Conservation (phyloP, 2,888 invertebrate genomes). For the Morpho deidamia region DNA sequence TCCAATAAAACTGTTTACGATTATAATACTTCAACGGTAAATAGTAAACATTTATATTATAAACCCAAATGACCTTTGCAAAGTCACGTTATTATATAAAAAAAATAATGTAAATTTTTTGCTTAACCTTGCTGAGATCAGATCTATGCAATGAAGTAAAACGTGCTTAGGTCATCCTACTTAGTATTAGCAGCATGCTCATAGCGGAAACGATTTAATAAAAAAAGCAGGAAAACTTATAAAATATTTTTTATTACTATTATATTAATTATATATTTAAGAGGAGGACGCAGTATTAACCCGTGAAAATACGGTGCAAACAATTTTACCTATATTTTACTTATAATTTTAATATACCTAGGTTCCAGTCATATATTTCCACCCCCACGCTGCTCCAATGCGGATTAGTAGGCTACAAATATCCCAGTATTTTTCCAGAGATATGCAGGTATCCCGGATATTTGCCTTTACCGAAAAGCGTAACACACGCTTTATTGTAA, state of each 20-base stretch:
- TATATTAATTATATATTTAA: too few species aligned
- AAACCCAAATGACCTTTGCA: constrained; percentile 31
- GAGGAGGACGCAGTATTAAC: too few species aligned
- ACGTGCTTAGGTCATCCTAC: constrained; percentile 21
- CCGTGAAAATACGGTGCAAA: too few species aligned
- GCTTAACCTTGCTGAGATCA: constrained; percentile 33
- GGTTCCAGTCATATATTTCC: too few species aligned
- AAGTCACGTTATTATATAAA: constrained; percentile 29
- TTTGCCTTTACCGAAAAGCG: too few species aligned
- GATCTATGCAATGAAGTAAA: constrained; percentile 29
- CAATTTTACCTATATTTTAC: too few species aligned
- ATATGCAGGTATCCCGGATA: too few species aligned
- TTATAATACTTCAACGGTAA: constrained; percentile 3
- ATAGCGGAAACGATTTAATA: constrained; percentile 22
- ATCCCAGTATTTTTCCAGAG: too few species aligned
- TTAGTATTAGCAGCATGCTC: constrained; percentile 1
- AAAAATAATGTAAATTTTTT: constrained; percentile 32
- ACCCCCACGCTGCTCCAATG: too few species aligned
- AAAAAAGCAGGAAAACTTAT: constrained; percentile 2
- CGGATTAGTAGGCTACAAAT: too few species aligned
- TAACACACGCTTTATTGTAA: too few species aligned
- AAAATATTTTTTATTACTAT: neutral
- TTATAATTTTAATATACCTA: too few species aligned
- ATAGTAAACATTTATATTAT: constrained; percentile 8
- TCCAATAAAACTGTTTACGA: constrained; percentile 1